Percentiles rank a stretch among this genome's conserved stretches.
These are phyloP conservation scores for Ochropleura leucogaster DNA, from an alignment of 2,888 invertebrate genomes.

Conservation along the genomic window DNA sequence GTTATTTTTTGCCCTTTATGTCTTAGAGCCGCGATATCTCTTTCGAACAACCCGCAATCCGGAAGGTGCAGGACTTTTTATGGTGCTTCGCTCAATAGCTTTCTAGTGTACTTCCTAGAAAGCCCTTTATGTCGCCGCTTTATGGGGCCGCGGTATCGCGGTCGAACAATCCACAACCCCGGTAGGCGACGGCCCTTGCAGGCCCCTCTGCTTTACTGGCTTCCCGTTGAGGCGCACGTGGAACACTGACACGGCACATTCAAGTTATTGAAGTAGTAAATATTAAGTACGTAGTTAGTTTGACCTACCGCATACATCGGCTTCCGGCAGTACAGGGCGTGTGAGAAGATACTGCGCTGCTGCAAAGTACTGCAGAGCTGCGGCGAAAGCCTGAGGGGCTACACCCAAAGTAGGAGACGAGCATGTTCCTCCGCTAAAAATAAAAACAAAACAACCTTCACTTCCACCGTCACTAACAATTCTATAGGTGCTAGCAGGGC, in stretches of 20 bases:
- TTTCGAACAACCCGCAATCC: too few species aligned
- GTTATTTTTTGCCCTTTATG: too few species aligned
- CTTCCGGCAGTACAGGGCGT: constrained; percentile 24
- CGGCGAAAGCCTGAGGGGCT: constrained; percentile 24
- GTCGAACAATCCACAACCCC: too few species aligned
- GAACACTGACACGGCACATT: neutral
- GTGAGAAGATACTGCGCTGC: constrained; percentile 39
- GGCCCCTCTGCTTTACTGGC: too few species aligned
- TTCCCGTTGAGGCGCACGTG: too few species aligned
- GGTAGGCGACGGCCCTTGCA: too few species aligned
- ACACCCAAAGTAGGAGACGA: constrained; percentile 29
- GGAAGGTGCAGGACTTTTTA: too few species aligned
- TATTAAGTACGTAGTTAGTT: neutral
- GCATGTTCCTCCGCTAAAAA: constrained; percentile 7
- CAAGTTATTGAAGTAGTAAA: neutral
- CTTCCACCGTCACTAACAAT: neutral
- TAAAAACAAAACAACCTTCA: neutral
- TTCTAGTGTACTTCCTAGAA: too few species aligned
- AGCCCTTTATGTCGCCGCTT: too few species aligned
- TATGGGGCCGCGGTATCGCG: too few species aligned
- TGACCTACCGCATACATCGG: constrained; percentile 18
- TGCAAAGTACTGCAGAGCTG: constrained; percentile 40
- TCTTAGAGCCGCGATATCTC: too few species aligned
- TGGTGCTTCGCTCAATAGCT: too few species aligned
- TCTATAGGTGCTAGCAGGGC: neutral